Conservation (phyloP, 2,797 vertebrate genomes). For the Gallirallus australis region DNA sequence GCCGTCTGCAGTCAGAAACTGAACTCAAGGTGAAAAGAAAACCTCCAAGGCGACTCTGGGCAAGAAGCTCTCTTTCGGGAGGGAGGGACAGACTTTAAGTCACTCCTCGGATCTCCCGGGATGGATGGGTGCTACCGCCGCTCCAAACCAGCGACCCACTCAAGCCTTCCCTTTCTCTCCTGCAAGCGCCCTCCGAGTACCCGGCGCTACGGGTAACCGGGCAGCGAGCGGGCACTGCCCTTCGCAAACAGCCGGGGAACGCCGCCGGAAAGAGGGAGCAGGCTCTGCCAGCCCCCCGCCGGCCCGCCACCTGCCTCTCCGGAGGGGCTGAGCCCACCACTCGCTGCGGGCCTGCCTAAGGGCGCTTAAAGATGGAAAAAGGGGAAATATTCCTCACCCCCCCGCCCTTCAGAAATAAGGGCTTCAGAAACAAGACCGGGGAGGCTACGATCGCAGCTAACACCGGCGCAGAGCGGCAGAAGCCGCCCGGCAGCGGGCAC, state of each 20-base stretch:
- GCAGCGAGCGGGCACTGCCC: background rate
- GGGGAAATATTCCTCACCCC: background rate
- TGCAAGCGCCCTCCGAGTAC: background rate
- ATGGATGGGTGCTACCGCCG: fast-evolving
- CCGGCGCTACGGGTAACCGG: fast-evolving
- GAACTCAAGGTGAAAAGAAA: background rate
- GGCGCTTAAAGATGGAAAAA: background rate
- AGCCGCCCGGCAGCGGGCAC: background rate
- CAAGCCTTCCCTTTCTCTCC: background rate
- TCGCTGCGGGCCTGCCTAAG: background rate
- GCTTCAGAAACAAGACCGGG: background rate
- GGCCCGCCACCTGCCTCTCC: background rate
- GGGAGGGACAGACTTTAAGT: no score
- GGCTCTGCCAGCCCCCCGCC: background rate
- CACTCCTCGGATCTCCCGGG: background rate
- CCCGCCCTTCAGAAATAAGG: background rate
- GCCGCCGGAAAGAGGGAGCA: background rate
- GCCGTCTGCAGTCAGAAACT: background rate
- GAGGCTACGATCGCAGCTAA: background rate
- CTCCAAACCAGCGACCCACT: fast-evolving
- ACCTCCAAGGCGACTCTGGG: background rate
- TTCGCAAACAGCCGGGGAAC: fast-evolving
- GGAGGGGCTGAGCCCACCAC: background rate
- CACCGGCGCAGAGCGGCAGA: background rate
- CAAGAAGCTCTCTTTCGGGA: background rate